Base-by-base conservation (phyloP, 2,797 vertebrate species). In the Cygnus olor region DNA sequence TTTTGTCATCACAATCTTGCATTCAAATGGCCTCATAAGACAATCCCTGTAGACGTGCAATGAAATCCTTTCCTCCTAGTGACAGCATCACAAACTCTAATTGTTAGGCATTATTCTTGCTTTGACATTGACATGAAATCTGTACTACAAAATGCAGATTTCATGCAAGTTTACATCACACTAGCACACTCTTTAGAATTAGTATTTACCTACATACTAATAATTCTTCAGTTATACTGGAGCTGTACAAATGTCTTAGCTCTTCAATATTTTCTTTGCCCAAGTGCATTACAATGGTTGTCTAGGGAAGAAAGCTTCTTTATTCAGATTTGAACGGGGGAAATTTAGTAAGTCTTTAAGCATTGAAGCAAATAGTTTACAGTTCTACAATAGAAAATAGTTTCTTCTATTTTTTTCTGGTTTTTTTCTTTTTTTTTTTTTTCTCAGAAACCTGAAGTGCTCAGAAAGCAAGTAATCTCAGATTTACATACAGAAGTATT, bases 21-120 rank as follows among this genome's bases (percentile, higher is more conserved):
- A 96, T 95, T 85, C 94, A 97, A 97, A 96, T 93, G 94, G 95
- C 96, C 80, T 96, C 85, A 97, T 95, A 96, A 96, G 83, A 88
- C 61, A 77, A 93, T 96, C 94, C 94, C 95, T 94, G 71, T 88
- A 95, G 94, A 95, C 90, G 40, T 40, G 89, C 90, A 93, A 88
- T 96, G 94, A 95, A 97, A 96, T 82, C 70, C 80, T 89, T 92
- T 94, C 69, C 85, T 95, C 83, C 25, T 63, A 58, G 84, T 91
- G 82, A 84, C 94, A 96, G 92, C 85, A 84, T 96, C 88, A 85
- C 90, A 95, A 95, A 95, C 60, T 83, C 85, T 94, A 95, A 93
- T 93, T 96, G 95, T 93, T 89, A 92, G 74, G 70, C 81, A 84
- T 93, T 96, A 93, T 79, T 96, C 89, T 93, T 83, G 53, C 76